Conservation (phyloP, 2,113 vertebrate genomes). For the Paratilapia polleni region DNA sequence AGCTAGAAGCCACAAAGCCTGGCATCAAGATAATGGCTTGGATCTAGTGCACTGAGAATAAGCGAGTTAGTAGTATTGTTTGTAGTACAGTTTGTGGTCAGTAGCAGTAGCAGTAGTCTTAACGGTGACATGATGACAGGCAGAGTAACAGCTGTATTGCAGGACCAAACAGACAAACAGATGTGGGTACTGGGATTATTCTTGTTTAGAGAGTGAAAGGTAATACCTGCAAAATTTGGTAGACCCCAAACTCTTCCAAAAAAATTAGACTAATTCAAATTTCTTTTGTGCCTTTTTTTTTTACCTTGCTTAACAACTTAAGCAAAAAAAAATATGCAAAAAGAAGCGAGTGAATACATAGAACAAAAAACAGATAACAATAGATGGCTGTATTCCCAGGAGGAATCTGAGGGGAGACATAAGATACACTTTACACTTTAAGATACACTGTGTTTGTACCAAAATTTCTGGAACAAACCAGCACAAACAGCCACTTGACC, state of each 20-base stretch:
- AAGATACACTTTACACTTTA: fast-evolving
- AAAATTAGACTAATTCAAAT: not conserved
- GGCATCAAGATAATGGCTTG: not conserved
- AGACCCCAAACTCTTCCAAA: not conserved
- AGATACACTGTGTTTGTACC: not conserved
- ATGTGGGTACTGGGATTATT: not conserved
- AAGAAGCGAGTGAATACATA: not conserved
- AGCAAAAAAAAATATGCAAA: not conserved
- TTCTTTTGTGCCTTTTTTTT: not conserved
- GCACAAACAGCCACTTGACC: not conserved
- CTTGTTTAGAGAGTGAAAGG: too few relatives aligned
- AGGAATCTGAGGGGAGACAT: not conserved
- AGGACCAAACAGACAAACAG: not conserved
- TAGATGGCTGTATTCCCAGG: not conserved
- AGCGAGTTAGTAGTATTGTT: not conserved
- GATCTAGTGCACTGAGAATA: not conserved
- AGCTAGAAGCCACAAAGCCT: not conserved
- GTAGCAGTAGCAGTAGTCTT: not conserved
- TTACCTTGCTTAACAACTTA: not conserved
- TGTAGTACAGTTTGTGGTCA: not conserved
- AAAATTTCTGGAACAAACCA: not conserved
- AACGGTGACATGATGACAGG: too few relatives aligned
- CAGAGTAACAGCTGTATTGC: not conserved
- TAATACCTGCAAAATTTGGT: too few relatives aligned
- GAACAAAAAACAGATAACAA: not conserved